These are phyloP conservation scores for Ostrea denselamellosa DNA, from an alignment of 1,140 invertebrate species.

Conservation along the genomic window DNA sequence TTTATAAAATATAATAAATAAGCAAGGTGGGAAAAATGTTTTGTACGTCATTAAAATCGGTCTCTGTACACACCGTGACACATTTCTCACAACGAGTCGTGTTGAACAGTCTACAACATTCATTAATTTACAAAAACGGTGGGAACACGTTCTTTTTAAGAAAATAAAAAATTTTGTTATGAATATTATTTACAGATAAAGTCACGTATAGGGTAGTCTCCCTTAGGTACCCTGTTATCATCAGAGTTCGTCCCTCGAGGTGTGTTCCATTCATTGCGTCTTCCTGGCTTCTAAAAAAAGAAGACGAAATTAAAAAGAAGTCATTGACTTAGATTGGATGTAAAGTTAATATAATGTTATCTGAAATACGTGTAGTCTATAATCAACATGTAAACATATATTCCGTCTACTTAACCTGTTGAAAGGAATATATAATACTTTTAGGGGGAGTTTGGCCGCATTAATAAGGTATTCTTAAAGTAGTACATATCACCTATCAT, in stretches of 20 bases:
- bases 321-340: too few species aligned
- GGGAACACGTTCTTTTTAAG: constrained; percentile 37
- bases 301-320: neutral
- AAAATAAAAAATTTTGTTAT: constrained; percentile 1
- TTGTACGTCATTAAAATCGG: neutral
- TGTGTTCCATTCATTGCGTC: neutral
- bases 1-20: constrained; percentile 39
- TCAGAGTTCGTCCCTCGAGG: constrained; percentile 5
- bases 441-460: too few species aligned
- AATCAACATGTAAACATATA: too few species aligned
- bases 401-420: too few species aligned
- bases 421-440: too few species aligned
- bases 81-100: neutral
- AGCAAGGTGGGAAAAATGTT: constrained; percentile 41
- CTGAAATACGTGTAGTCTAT: too few species aligned
- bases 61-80: neutral
- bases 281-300: constrained; percentile 10
- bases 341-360: too few species aligned
- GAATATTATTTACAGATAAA: constrained; percentile 5
- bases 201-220: constrained; percentile 15
- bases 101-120: neutral
- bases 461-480: too few species aligned
- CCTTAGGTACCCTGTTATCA: constrained; percentile 17
- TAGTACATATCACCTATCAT: too few species aligned
- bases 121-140: constrained; percentile 9